These are phyloP conservation scores for Drepana arcuata DNA, from an alignment of 1,140 invertebrate genomes.

Conservation along the genomic window DNA sequence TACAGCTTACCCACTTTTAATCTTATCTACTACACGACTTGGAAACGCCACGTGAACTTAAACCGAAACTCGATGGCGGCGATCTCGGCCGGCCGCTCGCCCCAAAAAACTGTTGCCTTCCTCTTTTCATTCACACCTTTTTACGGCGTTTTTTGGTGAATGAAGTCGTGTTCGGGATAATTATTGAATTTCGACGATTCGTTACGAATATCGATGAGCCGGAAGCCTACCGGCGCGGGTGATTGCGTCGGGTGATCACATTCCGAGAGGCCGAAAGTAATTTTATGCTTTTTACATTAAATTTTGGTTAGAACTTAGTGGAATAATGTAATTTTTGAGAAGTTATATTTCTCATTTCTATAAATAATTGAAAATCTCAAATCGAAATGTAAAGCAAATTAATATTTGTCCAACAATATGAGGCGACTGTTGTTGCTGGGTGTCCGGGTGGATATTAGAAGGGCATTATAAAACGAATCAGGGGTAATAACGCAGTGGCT, in stretches of 20 bases:
- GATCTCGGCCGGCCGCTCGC: constrained; percentile 11
- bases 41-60: constrained; percentile 25
- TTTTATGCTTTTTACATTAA: constrained; percentile 64
- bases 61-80: constrained; percentile 3
- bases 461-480: constrained; percentile 66
- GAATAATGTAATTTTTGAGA: constrained; percentile 6
- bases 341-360: constrained; percentile 6
- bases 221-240: constrained; percentile 56
- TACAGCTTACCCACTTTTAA: constrained; percentile 49
- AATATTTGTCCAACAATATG: too few species aligned
- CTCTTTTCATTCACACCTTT: constrained; percentile 67
- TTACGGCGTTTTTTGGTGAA: constrained; percentile 63
- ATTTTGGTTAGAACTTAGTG: constrained; percentile 33
- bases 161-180: constrained; percentile 70
- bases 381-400: constrained; percentile 36
- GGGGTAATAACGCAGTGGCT: constrained; percentile 63
- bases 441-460: constrained; percentile 44
- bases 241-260: constrained; percentile 57
- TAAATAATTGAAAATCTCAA: constrained; percentile 36
- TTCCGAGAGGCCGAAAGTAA: constrained; percentile 59
- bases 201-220: constrained; percentile 69
- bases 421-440: constrained; percentile 23
- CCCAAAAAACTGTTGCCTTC: constrained; percentile 50
- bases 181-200: constrained; percentile 70
- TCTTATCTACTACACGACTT: constrained; percentile 56